These are phyloP conservation scores for Xylota sylvarum DNA, from an alignment of 2,888 invertebrate genomes.

Conservation along the genomic window DNA sequence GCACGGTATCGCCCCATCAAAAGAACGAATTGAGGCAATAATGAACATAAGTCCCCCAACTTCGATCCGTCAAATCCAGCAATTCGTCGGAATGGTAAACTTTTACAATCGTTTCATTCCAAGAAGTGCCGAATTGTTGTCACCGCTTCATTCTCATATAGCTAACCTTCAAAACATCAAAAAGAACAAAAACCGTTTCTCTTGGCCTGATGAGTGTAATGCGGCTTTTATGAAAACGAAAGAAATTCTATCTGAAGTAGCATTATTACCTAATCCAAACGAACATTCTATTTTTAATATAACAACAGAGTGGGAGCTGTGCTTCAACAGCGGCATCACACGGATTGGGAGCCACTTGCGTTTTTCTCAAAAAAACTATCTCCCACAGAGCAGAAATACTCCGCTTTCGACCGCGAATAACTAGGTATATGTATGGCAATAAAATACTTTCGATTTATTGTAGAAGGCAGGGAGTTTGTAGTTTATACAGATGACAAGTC, in stretches of 20 bases:
- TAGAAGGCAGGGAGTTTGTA: slow-evolving; percentile 23
- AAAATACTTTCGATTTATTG: slow-evolving; percentile 36
- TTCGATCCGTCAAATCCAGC: slow-evolving; percentile 59
- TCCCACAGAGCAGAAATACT: slow-evolving; percentile 15
- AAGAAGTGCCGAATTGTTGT: slow-evolving; percentile 49
- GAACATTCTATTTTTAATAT: slow-evolving; percentile 31
- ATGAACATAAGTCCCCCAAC: slow-evolving; percentile 49
- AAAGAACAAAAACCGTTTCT: slow-evolving; percentile 33
- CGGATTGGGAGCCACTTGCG: slow-evolving; percentile 12
- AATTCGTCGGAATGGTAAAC: slow-evolving; percentile 64
- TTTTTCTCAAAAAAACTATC: slow-evolving; percentile 30
- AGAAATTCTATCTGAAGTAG: slow-evolving; percentile 13
- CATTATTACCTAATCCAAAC: slow-evolving; percentile 34
- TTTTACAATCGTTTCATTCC: slow-evolving; percentile 62
- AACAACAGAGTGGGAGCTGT: slow-evolving; percentile 38
- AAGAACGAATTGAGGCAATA: slow-evolving; percentile 73
- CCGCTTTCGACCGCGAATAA: background rate
- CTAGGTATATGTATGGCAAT: no score
- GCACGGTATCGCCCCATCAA: slow-evolving; percentile 71
- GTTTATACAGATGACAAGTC: slow-evolving; percentile 38
- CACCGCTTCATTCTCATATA: slow-evolving; percentile 58
- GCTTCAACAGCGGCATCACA: slow-evolving; percentile 15
- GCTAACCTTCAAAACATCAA: slow-evolving; percentile 33
- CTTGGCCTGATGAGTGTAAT: slow-evolving; percentile 35
- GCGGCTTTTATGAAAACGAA: slow-evolving; percentile 17